Percentiles rank a stretch among this genome's conserved stretches.
These are phyloP conservation scores for Pandemis heparana DNA, from an alignment of 2,888 invertebrate genomes.

Conservation along the genomic window DNA sequence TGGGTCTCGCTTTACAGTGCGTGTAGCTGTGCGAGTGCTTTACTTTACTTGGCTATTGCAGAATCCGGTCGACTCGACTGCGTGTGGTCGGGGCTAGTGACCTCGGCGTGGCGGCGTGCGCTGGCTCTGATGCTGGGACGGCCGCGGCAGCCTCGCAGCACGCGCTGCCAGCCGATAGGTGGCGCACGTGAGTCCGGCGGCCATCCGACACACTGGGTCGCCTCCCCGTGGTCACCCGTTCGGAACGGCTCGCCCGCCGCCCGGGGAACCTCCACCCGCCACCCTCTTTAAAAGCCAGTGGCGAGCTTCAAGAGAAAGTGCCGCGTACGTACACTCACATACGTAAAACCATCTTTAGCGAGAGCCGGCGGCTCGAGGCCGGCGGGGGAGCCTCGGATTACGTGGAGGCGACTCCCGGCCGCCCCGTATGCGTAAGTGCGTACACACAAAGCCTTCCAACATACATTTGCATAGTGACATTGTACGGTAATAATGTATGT, in stretches of 20 bases:
- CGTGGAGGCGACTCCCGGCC: slow-evolving; percentile 74
- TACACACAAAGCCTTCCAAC: slow-evolving; percentile 83
- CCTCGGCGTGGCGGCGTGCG: background rate
- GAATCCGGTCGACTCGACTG: background rate
- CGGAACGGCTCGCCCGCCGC: slow-evolving; percentile 73
- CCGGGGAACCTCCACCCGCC: slow-evolving; percentile 66
- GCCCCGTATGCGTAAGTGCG: slow-evolving; percentile 83
- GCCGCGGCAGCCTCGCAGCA: slow-evolving; percentile 33
- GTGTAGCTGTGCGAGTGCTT: background rate
- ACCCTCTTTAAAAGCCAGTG: slow-evolving; percentile 86
- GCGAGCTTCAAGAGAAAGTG: slow-evolving; percentile 87
- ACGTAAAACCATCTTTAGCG: slow-evolving; percentile 82
- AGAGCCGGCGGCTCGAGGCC: slow-evolving; percentile 67
- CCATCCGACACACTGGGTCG: slow-evolving; percentile 63
- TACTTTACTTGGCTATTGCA: background rate
- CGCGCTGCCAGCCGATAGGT: slow-evolving; percentile 51
- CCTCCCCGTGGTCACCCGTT: slow-evolving; percentile 86
- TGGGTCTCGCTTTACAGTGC: background rate
- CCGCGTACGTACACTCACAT: slow-evolving; percentile 84
- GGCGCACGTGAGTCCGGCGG: slow-evolving; percentile 64
- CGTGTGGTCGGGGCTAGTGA: background rate
- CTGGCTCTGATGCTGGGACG: background rate
- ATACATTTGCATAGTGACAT: slow-evolving; percentile 86
- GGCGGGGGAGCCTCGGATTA: slow-evolving; percentile 77
- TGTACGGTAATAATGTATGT: slow-evolving; percentile 85